Conservation (phyloP, 2,888 invertebrate genomes). For the Antitype chi region DNA sequence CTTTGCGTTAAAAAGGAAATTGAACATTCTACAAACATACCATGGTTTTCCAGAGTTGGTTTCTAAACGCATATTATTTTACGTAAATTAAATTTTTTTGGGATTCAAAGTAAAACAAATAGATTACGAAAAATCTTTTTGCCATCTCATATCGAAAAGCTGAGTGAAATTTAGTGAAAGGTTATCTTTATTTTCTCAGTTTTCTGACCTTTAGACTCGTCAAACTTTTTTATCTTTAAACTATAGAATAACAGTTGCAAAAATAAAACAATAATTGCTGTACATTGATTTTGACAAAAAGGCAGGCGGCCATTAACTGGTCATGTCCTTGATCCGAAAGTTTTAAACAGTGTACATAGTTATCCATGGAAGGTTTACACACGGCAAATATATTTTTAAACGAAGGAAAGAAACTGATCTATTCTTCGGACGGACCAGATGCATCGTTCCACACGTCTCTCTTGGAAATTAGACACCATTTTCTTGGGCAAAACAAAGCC, state of each 20-base stretch:
- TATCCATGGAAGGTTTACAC: not conserved
- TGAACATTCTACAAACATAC: not conserved
- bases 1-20: no score
- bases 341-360: not conserved
- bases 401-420: not conserved
- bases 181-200: no score
- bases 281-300: no score
- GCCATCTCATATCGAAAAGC: no score
- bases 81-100: not conserved
- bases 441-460: not conserved
- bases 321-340: not conserved
- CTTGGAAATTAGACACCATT: constrained; percentile 4
- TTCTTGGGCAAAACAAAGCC: constrained; percentile 29
- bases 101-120: not conserved
- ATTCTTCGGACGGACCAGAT: not conserved
- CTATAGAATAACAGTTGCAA: no score
- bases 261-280: no score
- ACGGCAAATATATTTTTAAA: not conserved
- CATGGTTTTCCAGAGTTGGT: not conserved
- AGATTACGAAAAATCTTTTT: not conserved
- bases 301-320: no score
- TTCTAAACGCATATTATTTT: not conserved
- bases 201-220: no score
- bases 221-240: no score
- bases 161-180: no score